phyloP scores from a whole-genome alignment of 2,797 vertebrate genomes.

The Myotis daubentonii region DNA sequence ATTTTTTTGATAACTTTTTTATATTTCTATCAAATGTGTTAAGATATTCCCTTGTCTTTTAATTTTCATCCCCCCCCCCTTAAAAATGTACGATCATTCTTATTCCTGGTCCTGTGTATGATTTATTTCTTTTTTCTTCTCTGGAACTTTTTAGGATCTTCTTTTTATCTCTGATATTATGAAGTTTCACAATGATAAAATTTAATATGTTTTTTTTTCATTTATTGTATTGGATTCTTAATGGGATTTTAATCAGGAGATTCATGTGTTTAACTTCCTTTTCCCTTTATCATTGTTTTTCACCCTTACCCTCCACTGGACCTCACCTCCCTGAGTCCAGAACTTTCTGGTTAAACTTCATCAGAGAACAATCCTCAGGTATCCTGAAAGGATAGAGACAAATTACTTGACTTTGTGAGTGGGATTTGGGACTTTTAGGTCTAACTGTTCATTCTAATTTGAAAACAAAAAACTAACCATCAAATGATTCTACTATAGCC shows the following conservation, averaged over 20 bases:
- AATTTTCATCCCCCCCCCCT: not conserved
- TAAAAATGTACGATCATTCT: not conserved
- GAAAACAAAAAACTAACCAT: not conserved
- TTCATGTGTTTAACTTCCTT: not conserved
- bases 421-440: not conserved
- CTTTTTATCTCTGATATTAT: not conserved
- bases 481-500: not conserved
- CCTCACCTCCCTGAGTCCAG: not conserved
- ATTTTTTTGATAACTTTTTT: not conserved
- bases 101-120: not conserved
- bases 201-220: not conserved
- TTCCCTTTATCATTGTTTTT: not conserved
- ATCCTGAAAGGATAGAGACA: not conserved
- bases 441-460: not conserved
- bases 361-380: not conserved
- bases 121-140: not conserved
- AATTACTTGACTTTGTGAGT: not conserved
- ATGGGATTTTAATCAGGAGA: slow-evolving; percentile 2
- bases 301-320: not conserved
- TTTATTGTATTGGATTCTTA: not conserved
- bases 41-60: not conserved
- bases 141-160: not conserved
- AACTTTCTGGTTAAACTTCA: not conserved
- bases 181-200: slow-evolving; percentile 27
- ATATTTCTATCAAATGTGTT: not conserved